Percentiles rank a stretch among this genome's conserved stretches.
Conservation (phyloP, 2,888 invertebrate genomes). For the Melieria crassipennis region DNA sequence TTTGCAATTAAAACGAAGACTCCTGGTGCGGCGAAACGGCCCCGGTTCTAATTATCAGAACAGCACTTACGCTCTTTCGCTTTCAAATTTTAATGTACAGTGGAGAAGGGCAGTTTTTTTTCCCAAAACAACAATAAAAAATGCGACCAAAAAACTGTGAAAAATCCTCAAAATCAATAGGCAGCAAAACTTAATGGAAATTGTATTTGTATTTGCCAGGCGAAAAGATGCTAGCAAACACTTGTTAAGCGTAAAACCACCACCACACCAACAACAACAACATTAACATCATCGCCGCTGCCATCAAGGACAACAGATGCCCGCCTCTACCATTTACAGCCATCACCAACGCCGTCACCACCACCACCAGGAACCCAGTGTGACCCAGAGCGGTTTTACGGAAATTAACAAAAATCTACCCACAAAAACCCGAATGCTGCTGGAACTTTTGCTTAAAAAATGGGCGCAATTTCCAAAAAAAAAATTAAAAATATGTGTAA, state of each 20-base stretch:
- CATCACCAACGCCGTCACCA: neutral
- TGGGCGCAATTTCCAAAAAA: too few species aligned
- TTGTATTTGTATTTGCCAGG: conserved; percentile 24
- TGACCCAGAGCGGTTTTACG: conserved; percentile 31
- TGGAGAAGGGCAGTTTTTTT: conserved; percentile 16
- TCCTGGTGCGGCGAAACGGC: neutral
- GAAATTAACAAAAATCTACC: conserved; percentile 22
- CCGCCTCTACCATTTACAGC: conserved; percentile 12
- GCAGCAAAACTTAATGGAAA: conserved; percentile 31
- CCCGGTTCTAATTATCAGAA: conserved; percentile 27
- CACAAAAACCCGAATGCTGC: too few species aligned
- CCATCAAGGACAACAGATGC: conserved; percentile 11
- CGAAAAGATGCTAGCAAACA: neutral
- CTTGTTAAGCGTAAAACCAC: conserved; percentile 19
- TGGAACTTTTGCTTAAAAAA: too few species aligned
- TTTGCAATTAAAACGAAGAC: conserved; percentile 27
- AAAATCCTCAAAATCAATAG: conserved; percentile 33
- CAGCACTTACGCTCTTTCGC: conserved; percentile 18
- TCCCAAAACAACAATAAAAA: neutral
- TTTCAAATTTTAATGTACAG: conserved; percentile 9
- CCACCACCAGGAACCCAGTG: neutral
- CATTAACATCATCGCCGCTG: neutral
- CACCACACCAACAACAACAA: neutral
- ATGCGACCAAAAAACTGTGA: conserved; percentile 14
- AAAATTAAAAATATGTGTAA: too few species aligned